Evolutionary conservation across 2,113 vertebrate species (phyloP).

Genomic region (Sakesphorus luctuosus): DNA sequence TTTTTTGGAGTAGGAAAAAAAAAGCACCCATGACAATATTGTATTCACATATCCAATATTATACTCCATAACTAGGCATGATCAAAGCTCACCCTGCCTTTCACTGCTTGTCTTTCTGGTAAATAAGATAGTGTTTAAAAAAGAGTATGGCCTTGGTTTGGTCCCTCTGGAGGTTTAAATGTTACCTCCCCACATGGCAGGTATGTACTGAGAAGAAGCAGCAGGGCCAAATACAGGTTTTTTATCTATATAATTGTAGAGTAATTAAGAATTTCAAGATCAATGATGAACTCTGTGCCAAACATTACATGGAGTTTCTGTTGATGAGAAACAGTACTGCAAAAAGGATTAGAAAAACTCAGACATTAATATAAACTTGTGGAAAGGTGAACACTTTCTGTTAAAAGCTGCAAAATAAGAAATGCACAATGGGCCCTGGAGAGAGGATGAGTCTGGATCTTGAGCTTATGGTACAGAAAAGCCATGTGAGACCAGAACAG

Average conservation of each 20-base stretch:
- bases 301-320: not conserved
- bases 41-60: not conserved
- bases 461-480: accelerated
- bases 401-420: not conserved
- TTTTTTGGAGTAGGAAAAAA: not conserved
- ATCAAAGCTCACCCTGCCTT: constrained; percentile 27
- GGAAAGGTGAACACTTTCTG: not conserved
- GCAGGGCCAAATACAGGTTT: not conserved
- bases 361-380: not conserved
- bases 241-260: not conserved
- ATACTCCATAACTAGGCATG: not conserved
- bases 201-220: not conserved
- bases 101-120: not conserved
- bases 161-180: constrained; percentile 25
- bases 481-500: not conserved
- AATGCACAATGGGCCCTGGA: not conserved
- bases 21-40: not conserved
- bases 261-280: not conserved
- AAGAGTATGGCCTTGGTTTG: not conserved
- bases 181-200: not conserved
- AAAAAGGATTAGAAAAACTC: not conserved
- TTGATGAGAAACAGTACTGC: not conserved
- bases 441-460: not conserved
- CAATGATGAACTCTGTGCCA: not conserved
- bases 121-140: not conserved